These are phyloP conservation scores for Salarias fasciatus DNA, from an alignment of 2,797 vertebrate genomes.

Conservation along the genomic window DNA sequence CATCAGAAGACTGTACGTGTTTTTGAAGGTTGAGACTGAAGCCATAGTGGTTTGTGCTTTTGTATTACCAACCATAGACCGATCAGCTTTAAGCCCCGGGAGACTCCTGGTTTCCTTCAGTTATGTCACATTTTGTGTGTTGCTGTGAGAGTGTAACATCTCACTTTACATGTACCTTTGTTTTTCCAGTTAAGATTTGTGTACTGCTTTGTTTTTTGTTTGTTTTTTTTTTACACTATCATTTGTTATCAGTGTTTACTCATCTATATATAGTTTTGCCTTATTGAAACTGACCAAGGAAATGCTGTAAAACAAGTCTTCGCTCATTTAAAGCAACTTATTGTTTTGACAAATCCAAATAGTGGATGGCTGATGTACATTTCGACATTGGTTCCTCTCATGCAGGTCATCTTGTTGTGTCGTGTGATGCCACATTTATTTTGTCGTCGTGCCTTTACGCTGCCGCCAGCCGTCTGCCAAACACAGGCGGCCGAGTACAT, in stretches of 20 bases:
- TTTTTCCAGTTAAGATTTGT: slow-evolving; percentile 48
- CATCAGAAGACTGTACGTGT: slow-evolving; percentile 43
- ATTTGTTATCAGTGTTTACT: slow-evolving; percentile 66
- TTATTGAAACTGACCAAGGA: slow-evolving; percentile 68
- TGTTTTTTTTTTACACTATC: slow-evolving; percentile 71
- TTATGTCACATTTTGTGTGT: slow-evolving; percentile 49
- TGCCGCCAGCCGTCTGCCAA: slow-evolving; percentile 73
- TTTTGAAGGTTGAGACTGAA: slow-evolving; percentile 45
- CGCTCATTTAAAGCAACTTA: slow-evolving; percentile 36
- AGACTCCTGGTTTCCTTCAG: slow-evolving; percentile 33
- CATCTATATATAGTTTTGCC: slow-evolving; percentile 59
- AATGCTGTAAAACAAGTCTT: slow-evolving; percentile 69
- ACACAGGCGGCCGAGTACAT: slow-evolving; percentile 63
- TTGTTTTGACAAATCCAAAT: slow-evolving; percentile 72
- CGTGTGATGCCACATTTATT: slow-evolving; percentile 41
- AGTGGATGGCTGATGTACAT: slow-evolving; percentile 64
- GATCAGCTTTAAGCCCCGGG: slow-evolving; percentile 52
- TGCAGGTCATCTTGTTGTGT: slow-evolving; percentile 63
- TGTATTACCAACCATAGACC: slow-evolving; percentile 47
- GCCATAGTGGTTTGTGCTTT: slow-evolving; percentile 45
- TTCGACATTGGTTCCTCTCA: slow-evolving; percentile 28
- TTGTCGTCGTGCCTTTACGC: slow-evolving; percentile 78
- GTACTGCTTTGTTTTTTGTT: slow-evolving; percentile 61
- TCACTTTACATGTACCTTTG: slow-evolving; percentile 38
- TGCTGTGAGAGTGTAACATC: slow-evolving; percentile 58